Percentiles rank a stretch among this genome's conserved stretches.
Evolutionary conservation across 2,797 vertebrate species (phyloP).

Genomic region (Falco cherrug): DNA sequence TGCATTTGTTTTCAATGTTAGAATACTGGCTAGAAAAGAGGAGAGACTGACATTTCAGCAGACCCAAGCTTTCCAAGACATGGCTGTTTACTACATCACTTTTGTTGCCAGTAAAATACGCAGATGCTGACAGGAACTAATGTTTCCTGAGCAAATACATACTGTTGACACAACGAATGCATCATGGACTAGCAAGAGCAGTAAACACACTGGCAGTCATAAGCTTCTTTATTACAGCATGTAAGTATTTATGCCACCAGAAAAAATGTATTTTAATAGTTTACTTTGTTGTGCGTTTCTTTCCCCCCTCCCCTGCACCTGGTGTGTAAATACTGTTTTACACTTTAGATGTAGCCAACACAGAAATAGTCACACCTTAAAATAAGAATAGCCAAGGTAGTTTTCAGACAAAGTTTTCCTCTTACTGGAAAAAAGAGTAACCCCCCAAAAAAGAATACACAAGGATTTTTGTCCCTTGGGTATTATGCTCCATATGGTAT

Average conservation of each 20-base stretch:
- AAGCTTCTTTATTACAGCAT: neutral
- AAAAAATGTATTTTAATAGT: neutral
- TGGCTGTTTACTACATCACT: neutral
- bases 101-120: neutral
- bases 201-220: neutral
- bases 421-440: neutral
- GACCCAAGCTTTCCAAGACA: neutral
- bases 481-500: neutral
- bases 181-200: neutral
- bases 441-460: neutral
- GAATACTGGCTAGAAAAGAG: neutral
- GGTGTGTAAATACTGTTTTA: neutral
- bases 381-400: neutral
- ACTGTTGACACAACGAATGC: conserved; percentile 10
- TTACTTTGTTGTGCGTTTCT: neutral
- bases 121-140: conserved; percentile 16
- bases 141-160: conserved; percentile 38
- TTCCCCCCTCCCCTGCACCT: neutral
- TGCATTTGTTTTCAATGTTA: neutral
- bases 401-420: neutral
- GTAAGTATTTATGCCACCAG: neutral
- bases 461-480: neutral
- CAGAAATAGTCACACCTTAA: neutral
- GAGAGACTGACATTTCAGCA: neutral
- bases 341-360: neutral